These are phyloP conservation scores for Clitarchus hookeri DNA, from an alignment of 2,888 invertebrate species.

Conservation along the genomic window DNA sequence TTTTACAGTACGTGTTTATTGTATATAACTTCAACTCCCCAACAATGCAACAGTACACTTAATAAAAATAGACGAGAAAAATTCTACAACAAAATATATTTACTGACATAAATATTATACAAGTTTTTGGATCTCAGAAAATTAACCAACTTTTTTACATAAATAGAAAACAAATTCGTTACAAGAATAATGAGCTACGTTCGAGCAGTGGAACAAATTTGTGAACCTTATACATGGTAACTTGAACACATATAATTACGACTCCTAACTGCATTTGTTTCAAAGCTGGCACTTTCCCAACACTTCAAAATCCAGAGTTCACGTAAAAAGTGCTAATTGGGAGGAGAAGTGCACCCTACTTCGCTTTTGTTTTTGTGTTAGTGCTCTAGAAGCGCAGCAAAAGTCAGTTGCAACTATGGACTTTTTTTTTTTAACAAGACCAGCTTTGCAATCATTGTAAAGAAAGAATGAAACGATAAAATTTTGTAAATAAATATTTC, in stretches of 20 bases:
- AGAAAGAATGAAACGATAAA: not conserved
- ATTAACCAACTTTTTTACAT: not conserved
- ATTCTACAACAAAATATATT: conserved; percentile 14
- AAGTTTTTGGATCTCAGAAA: not conserved
- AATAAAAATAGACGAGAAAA: not conserved
- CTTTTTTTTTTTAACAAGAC: not conserved
- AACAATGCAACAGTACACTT: not conserved
- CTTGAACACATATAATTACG: not conserved
- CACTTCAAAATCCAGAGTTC: not conserved
- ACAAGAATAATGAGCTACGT: not conserved
- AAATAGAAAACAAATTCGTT: not conserved
- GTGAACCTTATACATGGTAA: not conserved
- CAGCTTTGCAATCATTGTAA: not conserved
- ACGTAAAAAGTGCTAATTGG: not conserved
- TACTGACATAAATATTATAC: not conserved
- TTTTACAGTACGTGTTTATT: not conserved
- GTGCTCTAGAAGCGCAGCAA: not conserved
- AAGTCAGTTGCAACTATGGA: not conserved
- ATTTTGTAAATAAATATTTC: not conserved
- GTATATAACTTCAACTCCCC: not conserved
- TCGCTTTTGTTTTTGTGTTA: not conserved
- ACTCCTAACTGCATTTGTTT: not conserved
- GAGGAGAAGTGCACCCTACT: not conserved
- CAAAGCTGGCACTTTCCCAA: not conserved
- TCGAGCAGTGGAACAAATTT: not conserved